Evolutionary conservation across 2,113 vertebrate genomes (phyloP).

Genomic region (Lamprotornis superbus): DNA sequence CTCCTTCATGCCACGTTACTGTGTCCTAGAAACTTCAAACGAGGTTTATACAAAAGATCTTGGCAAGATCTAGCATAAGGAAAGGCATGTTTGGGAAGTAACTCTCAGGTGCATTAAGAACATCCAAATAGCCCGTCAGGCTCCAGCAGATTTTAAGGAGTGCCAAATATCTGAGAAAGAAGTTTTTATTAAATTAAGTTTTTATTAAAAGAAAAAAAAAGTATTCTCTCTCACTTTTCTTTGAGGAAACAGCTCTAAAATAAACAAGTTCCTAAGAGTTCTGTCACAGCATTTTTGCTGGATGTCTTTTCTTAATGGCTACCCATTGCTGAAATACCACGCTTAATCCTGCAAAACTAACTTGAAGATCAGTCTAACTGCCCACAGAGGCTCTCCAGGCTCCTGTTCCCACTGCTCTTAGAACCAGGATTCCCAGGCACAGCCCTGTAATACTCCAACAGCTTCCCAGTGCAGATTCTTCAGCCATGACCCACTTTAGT

Average conservation of each 20-base stretch:
- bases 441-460: background rate
- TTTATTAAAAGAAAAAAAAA: background rate
- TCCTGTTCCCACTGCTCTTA: background rate
- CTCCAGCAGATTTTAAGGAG: constrained; percentile 34
- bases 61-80: constrained; percentile 33
- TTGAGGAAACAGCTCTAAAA: background rate
- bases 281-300: background rate
- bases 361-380: background rate
- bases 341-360: background rate
- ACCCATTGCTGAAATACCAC: background rate
- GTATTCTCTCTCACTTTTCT: background rate
- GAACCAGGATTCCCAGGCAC: background rate
- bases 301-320: background rate
- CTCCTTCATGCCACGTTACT: background rate
- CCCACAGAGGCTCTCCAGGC: background rate
- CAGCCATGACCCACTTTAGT: background rate
- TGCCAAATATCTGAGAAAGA: constrained; percentile 18
- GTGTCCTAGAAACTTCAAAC: constrained; percentile 52
- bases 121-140: background rate
- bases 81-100: constrained; percentile 34
- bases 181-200: background rate
- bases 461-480: background rate
- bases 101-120: constrained; percentile 51
- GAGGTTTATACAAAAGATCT: constrained; percentile 40
- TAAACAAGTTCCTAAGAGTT: background rate